Conservation (phyloP, 2,797 vertebrate species). For the Leptatherina wallacei region DNA sequence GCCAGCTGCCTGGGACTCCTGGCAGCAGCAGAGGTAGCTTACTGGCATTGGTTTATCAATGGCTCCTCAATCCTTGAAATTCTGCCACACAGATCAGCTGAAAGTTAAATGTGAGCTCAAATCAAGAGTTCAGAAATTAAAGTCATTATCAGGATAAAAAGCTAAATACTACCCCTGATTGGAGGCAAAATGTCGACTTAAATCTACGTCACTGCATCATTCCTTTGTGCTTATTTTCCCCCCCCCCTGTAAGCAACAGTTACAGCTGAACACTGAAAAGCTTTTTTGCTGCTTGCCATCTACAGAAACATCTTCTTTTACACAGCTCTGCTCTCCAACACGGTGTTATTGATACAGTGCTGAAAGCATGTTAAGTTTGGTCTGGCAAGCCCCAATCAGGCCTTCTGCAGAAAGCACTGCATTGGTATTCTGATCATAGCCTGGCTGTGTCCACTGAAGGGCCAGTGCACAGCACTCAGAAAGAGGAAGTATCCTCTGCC, state of each 20-base stretch:
- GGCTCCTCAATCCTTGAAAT: constrained; percentile 46
- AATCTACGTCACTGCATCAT: constrained; percentile 2
- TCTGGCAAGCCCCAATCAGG: constrained; percentile 45
- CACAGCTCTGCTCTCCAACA: constrained; percentile 38
- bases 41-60: constrained; percentile 62
- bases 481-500: constrained; percentile 63
- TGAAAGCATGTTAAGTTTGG: constrained; percentile 57
- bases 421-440: constrained; percentile 77
- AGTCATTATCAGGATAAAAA: constrained; percentile 23
- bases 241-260: too few relatives aligned
- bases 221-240: neutral
- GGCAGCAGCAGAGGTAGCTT: constrained; percentile 48
- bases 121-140: constrained; percentile 35
- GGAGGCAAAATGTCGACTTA: too few relatives aligned
- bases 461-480: constrained; percentile 26
- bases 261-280: neutral
- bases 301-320: constrained; percentile 29
- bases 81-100: constrained; percentile 15
- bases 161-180: neutral
- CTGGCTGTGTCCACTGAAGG: constrained; percentile 56
- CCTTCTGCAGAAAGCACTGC: constrained; percentile 53
- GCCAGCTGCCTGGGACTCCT: constrained; percentile 75
- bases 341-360: constrained; percentile 64
- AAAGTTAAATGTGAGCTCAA: constrained; percentile 33
- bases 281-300: constrained; percentile 20